phyloP scores from a whole-genome alignment of 2,113 vertebrate genomes.

The Apodemus speciosus region DNA sequence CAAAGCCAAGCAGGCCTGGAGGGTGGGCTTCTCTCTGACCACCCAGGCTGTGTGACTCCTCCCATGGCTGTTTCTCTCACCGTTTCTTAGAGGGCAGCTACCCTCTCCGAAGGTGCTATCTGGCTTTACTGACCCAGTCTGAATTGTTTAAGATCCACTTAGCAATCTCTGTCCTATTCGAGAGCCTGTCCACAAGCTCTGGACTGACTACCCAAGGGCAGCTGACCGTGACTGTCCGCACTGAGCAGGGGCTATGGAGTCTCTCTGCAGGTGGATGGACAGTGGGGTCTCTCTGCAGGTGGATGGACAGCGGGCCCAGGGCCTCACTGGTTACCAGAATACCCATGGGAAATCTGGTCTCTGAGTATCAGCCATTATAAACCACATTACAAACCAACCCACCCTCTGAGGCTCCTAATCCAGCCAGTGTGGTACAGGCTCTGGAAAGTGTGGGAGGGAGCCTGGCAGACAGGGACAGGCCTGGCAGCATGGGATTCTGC shows the following conservation, averaged over 20 bases:
- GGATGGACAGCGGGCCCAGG: background rate
- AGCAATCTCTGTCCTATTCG: background rate
- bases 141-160: background rate
- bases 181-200: background rate
- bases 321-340: background rate
- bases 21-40: background rate
- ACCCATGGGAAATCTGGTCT: background rate
- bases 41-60: background rate
- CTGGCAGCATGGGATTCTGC: background rate
- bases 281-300: background rate
- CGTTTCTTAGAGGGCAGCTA: background rate
- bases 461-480: background rate
- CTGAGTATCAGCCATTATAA: background rate
- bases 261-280: too few species aligned
- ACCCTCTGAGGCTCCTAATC: background rate
- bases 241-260: too few species aligned
- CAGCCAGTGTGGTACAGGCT: background rate
- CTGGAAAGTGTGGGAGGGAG: background rate
- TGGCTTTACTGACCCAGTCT: background rate
- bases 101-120: background rate
- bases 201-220: background rate
- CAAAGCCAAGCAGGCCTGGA: background rate
- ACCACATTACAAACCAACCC: background rate
- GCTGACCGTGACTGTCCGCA: background rate
- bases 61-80: background rate